phyloP scores from a whole-genome alignment of 2,888 invertebrate species.

The Agrilus biguttatus region DNA sequence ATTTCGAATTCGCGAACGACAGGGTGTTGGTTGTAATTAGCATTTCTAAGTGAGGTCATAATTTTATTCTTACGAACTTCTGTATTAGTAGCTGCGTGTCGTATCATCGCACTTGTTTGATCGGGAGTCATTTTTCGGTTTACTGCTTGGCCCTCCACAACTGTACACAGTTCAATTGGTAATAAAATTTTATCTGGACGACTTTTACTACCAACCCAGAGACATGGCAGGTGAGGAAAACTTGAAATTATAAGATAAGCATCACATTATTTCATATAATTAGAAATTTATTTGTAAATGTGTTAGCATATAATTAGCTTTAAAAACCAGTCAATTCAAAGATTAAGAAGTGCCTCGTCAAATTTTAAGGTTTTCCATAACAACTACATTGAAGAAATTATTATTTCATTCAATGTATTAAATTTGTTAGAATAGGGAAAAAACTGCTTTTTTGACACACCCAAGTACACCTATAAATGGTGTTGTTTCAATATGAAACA shows the following conservation, averaged over 20 bases:
- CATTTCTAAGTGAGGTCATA: slow-evolving; percentile 37
- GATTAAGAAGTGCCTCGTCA: too few relatives aligned
- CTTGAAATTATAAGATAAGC: slow-evolving; percentile 1
- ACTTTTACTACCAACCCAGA: slow-evolving; percentile 49
- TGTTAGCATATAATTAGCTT: too few relatives aligned
- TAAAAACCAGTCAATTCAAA: too few relatives aligned
- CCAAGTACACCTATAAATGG: too few relatives aligned
- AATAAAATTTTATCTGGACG: slow-evolving; percentile 54
- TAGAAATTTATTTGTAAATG: too few relatives aligned
- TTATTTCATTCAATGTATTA: too few relatives aligned
- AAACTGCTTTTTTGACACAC: too few relatives aligned
- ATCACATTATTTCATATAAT: too few relatives aligned
- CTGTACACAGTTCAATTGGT: slow-evolving; percentile 70
- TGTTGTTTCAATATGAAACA: too few relatives aligned
- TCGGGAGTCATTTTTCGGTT: slow-evolving; percentile 66
- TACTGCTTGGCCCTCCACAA: slow-evolving; percentile 62
- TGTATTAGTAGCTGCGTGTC: slow-evolving; percentile 69
- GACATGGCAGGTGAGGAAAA: slow-evolving; percentile 62
- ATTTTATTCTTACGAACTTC: slow-evolving; percentile 67
- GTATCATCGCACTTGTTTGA: slow-evolving; percentile 81
- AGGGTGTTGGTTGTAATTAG: slow-evolving; percentile 29
- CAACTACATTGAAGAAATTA: too few relatives aligned
- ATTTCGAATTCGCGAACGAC: slow-evolving; percentile 72
- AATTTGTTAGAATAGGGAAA: too few relatives aligned
- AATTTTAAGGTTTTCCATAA: too few relatives aligned